A percentile compares a stretch with the other conserved stretches of the same genome.
Evolutionary conservation across 2,797 vertebrate species (phyloP).

Genomic region (Acropternis orthonyx): DNA sequence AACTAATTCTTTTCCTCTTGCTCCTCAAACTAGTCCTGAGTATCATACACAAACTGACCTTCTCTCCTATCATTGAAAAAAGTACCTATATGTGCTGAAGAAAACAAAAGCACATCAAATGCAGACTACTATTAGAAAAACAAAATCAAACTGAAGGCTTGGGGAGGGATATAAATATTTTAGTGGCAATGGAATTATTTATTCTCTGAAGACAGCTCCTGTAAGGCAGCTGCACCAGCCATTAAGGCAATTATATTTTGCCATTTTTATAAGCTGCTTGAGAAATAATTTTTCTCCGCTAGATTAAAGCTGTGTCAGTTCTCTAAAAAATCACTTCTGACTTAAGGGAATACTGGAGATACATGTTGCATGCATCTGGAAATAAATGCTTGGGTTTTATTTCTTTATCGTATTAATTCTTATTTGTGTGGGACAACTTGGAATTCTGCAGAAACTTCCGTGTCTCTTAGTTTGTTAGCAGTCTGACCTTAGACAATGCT

Average conservation of each 20-base stretch:
- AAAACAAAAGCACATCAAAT: background rate
- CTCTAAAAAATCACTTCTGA: background rate
- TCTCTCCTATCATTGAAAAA: background rate
- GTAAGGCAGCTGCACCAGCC: background rate
- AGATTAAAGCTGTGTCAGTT: slow-evolving; percentile 13
- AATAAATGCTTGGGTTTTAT: background rate
- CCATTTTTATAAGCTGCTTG: background rate
- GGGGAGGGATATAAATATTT: slow-evolving; percentile 34
- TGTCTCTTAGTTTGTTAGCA: background rate
- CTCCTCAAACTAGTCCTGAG: background rate
- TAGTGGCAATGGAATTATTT: slow-evolving; percentile 1
- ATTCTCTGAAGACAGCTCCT: slow-evolving; percentile 5
- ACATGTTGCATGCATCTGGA: background rate
- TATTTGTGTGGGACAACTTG: background rate
- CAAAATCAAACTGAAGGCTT: background rate
- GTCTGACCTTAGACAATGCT: background rate
- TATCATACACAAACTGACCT: background rate
- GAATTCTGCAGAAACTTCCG: background rate
- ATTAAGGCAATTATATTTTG: slow-evolving; percentile 32
- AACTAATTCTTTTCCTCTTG: background rate
- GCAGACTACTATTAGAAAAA: background rate
- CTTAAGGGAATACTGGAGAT: background rate
- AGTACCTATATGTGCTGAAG: background rate
- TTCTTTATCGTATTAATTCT: background rate
- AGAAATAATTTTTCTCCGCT: slow-evolving; percentile 11